phyloP scores from a whole-genome alignment of 2,797 vertebrate species.

The Pelobates cultripes region DNA sequence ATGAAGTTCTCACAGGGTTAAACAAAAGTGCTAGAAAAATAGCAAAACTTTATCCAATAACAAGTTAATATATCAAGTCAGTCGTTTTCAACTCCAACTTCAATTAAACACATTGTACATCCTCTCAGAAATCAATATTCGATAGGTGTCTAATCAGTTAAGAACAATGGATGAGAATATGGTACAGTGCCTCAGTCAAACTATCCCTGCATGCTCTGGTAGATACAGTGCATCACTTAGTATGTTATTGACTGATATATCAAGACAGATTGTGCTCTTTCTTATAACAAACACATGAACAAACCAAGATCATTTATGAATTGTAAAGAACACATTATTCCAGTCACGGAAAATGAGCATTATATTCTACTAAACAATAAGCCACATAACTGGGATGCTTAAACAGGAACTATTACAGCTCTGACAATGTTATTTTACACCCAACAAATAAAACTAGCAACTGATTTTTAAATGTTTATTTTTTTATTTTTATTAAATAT shows the following conservation, averaged over 20 bases:
- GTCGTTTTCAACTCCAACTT: background rate
- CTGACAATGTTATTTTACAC: too few species aligned
- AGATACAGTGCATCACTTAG: constrained; percentile 37
- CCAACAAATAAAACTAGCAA: too few species aligned
- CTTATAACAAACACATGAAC: constrained; percentile 17
- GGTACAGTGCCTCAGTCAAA: constrained; percentile 8
- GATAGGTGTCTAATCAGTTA: constrained; percentile 26
- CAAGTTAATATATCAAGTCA: constrained; percentile 9
- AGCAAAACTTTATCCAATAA: constrained; percentile 20
- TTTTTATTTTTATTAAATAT: too few species aligned
- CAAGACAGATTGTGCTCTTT: constrained; percentile 23
- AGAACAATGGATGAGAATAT: constrained; percentile 25
- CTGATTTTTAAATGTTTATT: too few species aligned
- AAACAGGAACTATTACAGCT: too few species aligned
- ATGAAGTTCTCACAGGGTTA: background rate
- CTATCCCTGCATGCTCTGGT: constrained; percentile 23
- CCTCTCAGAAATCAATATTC: constrained; percentile 40
- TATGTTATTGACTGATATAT: constrained; percentile 40
- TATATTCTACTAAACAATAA: too few species aligned
- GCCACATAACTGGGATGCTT: too few species aligned
- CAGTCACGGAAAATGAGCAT: too few species aligned
- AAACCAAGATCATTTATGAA: constrained; percentile 7
- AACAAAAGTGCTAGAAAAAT: constrained; percentile 7
- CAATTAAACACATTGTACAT: constrained; percentile 31
- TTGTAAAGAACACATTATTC: background rate